Evolutionary conservation across 2,888 invertebrate species (phyloP).

Genomic region (Lucinisca nassula): DNA sequence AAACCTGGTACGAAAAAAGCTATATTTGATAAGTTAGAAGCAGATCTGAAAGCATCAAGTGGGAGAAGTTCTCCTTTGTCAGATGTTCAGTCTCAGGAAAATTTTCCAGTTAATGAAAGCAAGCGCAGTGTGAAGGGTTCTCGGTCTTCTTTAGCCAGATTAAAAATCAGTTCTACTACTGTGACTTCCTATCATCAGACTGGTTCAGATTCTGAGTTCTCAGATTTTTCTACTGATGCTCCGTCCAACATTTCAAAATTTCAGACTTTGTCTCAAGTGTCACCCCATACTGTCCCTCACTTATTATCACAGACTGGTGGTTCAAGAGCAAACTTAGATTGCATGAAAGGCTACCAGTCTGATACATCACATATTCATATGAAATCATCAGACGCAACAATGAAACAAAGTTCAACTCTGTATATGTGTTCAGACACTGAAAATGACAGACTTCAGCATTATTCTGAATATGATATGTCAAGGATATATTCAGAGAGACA

Average conservation of each 20-base stretch:
- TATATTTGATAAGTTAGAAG: not conserved
- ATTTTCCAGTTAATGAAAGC: not conserved
- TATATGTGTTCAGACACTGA: not conserved
- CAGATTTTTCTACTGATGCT: not conserved
- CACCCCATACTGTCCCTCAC: not conserved
- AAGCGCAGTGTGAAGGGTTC: not conserved
- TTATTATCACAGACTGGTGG: not conserved
- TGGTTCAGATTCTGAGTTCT: not conserved
- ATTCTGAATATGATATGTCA: not conserved
- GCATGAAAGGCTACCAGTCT: constrained; percentile 8
- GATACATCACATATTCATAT: not conserved
- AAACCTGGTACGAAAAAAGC: not conserved
- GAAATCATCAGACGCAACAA: not conserved
- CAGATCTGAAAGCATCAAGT: not conserved
- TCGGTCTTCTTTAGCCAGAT: not conserved
- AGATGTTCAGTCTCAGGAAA: not conserved
- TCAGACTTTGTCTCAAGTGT: not conserved
- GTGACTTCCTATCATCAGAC: constrained; percentile 10
- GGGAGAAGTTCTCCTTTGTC: not conserved
- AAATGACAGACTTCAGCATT: not conserved
- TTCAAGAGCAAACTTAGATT: not conserved
- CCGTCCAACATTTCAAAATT: not conserved
- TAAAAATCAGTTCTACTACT: not conserved
- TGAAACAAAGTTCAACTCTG: not conserved
- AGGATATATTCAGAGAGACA: too few species aligned